Evolutionary conservation across 2,113 vertebrate genomes (phyloP).

Genomic region (Melanocharis versteri): DNA sequence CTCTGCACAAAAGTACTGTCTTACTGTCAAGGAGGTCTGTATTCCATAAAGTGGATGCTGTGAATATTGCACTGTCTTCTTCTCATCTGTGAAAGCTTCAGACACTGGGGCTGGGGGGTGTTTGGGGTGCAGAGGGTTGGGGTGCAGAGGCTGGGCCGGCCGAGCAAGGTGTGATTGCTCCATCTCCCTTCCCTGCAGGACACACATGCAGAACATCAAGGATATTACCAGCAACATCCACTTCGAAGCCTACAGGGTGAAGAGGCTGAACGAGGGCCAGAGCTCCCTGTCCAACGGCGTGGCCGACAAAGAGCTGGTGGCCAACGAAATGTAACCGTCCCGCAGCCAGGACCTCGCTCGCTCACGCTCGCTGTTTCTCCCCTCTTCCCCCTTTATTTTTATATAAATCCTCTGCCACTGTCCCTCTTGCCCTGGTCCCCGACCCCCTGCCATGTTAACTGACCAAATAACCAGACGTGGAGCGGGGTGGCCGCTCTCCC

Average conservation of each 20-base stretch:
- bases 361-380: background rate
- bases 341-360: conserved; percentile 27
- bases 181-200: conserved; percentile 71
- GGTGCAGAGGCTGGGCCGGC: background rate
- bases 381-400: conserved; percentile 50
- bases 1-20: background rate
- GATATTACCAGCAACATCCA: conserved; percentile 98
- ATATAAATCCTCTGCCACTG: conserved; percentile 47
- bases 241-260: conserved; percentile 94
- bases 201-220: conserved; percentile 99
- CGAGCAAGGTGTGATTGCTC: accelerated
- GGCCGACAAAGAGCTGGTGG: conserved; percentile 77
- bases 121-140: background rate
- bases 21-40: background rate
- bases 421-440: background rate
- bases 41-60: background rate
- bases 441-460: conserved; percentile 43
- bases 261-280: conserved; percentile 89
- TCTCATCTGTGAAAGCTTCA: background rate
- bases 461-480: conserved; percentile 58
- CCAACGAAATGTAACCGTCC: conserved; percentile 86
- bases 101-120: accelerated
- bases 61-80: background rate
- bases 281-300: conserved; percentile 82
- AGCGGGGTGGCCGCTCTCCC: background rate